phyloP scores from a whole-genome alignment of 2,888 invertebrate species.

The Monoplex corrugatus region DNA sequence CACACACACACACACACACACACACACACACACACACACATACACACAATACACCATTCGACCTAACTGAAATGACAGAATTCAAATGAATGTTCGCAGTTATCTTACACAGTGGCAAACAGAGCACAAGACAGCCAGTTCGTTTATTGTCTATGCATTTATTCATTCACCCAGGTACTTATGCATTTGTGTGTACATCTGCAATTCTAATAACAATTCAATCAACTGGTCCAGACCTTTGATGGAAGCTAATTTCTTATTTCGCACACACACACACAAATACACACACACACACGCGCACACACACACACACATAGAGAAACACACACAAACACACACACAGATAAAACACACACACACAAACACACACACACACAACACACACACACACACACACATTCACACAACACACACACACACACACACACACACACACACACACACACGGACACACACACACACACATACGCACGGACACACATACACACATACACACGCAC shows the following conservation, averaged over 20 bases:
- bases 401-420: constrained; percentile 1
- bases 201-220: no score
- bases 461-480: background rate
- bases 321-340: background rate
- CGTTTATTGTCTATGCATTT: no score
- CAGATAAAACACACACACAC: background rate
- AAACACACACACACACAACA: background rate
- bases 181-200: no score
- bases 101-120: no score
- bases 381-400: background rate
- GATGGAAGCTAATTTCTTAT: background rate
- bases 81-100: no score
- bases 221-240: no score
- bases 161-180: no score
- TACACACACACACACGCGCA: no score
- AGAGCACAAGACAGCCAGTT: no score
- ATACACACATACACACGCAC: background rate
- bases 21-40: background rate
- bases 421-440: background rate
- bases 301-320: background rate
- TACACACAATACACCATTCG: no score
- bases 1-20: background rate
- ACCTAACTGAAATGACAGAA: no score
- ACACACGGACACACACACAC: background rate
- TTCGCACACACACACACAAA: background rate